Percentiles rank a stretch among this genome's conserved stretches.
phyloP scores from a whole-genome alignment of 2,888 invertebrate species.

The Platypus cylindrus region DNA sequence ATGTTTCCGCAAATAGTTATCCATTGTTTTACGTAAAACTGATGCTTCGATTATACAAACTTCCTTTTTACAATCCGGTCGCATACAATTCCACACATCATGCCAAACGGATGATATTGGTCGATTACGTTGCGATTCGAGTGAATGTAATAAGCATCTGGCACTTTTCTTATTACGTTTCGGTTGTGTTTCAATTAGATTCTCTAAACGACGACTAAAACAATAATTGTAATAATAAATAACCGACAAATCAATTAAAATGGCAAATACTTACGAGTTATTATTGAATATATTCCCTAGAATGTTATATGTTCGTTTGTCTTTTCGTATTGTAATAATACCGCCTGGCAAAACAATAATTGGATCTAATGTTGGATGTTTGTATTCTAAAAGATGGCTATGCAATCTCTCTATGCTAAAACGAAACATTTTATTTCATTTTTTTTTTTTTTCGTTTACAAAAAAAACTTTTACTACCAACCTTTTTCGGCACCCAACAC shows the following conservation, averaged over 20 bases:
- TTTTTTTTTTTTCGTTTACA: neutral
- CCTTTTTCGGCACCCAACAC: constrained; percentile 89
- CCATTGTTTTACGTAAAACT: constrained; percentile 71
- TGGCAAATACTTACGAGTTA: constrained; percentile 55
- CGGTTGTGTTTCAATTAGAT: constrained; percentile 66
- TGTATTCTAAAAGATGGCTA: constrained; percentile 70
- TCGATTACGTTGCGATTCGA: constrained; percentile 73
- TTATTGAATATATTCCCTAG: constrained; percentile 76
- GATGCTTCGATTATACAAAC: constrained; percentile 79
- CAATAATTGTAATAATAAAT: constrained; percentile 1
- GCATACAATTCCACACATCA: constrained; percentile 78
- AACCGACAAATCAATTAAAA: neutral
- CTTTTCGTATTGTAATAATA: constrained; percentile 66
- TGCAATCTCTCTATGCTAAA: constrained; percentile 78
- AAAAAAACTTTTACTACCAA: constrained; percentile 29
- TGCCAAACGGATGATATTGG: constrained; percentile 63
- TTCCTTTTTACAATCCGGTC: constrained; percentile 65
- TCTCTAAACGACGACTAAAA: constrained; percentile 58
- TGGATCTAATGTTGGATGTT: constrained; percentile 80
- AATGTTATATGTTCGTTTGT: constrained; percentile 65
- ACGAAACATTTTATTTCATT: constrained; percentile 5
- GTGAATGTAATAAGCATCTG: constrained; percentile 77
- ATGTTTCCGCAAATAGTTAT: constrained; percentile 84
- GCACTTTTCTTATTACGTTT: constrained; percentile 79
- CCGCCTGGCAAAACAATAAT: constrained; percentile 64